Base-by-base conservation (phyloP, 53 echinoderm and acorn worm species). In the Luidia sarsii region DNA sequence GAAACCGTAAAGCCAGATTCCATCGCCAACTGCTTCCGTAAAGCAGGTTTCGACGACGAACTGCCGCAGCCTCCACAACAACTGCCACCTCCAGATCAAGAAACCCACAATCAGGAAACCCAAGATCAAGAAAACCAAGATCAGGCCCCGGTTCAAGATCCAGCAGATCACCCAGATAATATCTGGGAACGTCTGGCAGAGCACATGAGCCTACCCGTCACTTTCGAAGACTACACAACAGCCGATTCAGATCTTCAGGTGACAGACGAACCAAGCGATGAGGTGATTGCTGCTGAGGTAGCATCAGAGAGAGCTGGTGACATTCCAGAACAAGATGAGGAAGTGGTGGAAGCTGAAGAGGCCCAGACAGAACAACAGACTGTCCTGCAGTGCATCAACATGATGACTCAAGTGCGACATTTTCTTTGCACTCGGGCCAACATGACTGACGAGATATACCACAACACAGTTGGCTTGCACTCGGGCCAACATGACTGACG, bases 401-500 rank as follows among this genome's bases (percentile, higher is more conserved):
- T 43, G 43, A 43, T 43, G 43, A 43, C 43, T 43, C 43, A 43
- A 43, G 43, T 43, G 43, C 43, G 13, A 43, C 43, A 43, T 43
- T 43, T 43, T 20, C 51, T 51, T 51, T 51, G 51, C 51, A 51
- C 51, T 51, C 51, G 8, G 51, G 51, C 51, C 51, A 51, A 51
- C 7, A 51, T 51, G 51, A 51, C 51, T 3, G 51, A 51, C 16
- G 51, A 16, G 18, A 15, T 51, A 16, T 51, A 7, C 18, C 7
- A 51, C 51, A 51, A 16, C 18, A 16, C 51, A 51, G 51, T 20
- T 51, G 18, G 18, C 51, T n/a, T 51, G 51, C 51, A 51, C 51
- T 51, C 51, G 8, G 51, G 51, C 51, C 51, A 51, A 51, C 7
- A 51, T 51, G 51, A 51, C 51, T 3, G 51, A 51, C 16, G 51